Conservation (phyloP, 2,888 invertebrate genomes). For the Drosophila barbarae region DNA sequence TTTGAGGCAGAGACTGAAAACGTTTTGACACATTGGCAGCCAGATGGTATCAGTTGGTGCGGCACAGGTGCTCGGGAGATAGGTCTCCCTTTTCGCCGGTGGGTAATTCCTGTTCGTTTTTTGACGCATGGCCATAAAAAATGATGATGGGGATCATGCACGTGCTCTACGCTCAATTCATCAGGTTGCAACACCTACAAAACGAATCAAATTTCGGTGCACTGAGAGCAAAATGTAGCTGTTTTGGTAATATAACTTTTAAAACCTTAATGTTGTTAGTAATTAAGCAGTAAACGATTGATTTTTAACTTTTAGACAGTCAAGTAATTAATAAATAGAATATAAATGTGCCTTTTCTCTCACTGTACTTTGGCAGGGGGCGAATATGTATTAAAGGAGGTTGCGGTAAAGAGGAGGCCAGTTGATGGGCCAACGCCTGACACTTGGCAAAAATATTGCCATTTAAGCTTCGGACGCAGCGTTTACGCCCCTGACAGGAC, state of each 20-base stretch:
- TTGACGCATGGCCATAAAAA: conserved; percentile 69
- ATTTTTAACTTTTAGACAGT: neutral
- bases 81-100: neutral
- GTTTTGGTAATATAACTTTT: neutral
- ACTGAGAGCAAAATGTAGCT: neutral
- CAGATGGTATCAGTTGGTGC: conserved; percentile 2
- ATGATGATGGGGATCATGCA: conserved; percentile 71
- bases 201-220: conserved; percentile 21
- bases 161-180: conserved; percentile 70
- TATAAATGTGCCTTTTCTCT: neutral
- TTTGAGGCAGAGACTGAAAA: conserved; percentile 45
- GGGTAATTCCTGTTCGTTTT: conserved; percentile 51
- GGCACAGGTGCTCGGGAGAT: neutral
- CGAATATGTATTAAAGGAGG: neutral
- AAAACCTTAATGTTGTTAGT: neutral
- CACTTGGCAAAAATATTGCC: conserved; percentile 64
- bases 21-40: conserved; percentile 64
- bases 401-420: conserved; percentile 18
- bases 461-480: conserved; percentile 66
- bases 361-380: neutral
- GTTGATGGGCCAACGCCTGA: conserved; percentile 55
- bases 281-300: neutral
- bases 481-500: conserved; percentile 58
- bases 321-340: neutral
- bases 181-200: conserved; percentile 63